A percentile compares a stretch with the other conserved stretches of the same genome.
Evolutionary conservation across 64 coral and sea anemone species (phyloP).

Genomic region (Dendrophyllia cribrosa): DNA sequence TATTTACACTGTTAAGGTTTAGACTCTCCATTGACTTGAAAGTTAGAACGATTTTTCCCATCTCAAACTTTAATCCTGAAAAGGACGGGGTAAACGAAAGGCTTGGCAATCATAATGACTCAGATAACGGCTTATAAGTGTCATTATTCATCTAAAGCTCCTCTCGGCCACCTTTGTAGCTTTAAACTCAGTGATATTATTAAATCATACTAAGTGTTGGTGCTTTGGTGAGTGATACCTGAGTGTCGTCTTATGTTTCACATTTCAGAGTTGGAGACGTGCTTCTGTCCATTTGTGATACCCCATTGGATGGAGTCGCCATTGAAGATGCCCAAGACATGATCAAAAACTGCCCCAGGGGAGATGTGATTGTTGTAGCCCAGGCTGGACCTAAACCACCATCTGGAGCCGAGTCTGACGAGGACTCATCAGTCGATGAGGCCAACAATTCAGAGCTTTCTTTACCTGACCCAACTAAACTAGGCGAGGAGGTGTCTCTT

Average conservation of each 20-base stretch:
- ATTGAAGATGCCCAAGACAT: conserved; percentile 62
- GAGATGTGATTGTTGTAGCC: conserved; percentile 74
- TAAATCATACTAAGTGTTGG: too few relatives aligned
- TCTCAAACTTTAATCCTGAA: too few relatives aligned
- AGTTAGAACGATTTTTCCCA: too few relatives aligned
- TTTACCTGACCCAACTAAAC: background rate
- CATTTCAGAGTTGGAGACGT: conserved; percentile 79
- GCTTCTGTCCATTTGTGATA: conserved; percentile 73
- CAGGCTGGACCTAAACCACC: conserved; percentile 18
- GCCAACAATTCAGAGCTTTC: background rate
- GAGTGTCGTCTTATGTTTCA: background rate
- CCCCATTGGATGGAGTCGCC: conserved; percentile 11
- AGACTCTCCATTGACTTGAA: too few relatives aligned
- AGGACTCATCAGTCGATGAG: background rate
- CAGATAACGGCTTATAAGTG: too few relatives aligned
- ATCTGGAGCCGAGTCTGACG: background rate
- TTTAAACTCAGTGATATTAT: too few relatives aligned
- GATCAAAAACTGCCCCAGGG: conserved; percentile 75
- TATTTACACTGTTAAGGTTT: too few relatives aligned
- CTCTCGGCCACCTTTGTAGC: too few relatives aligned
- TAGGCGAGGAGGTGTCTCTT: background rate
- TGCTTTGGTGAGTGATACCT: too few relatives aligned
- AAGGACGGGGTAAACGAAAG: too few relatives aligned
- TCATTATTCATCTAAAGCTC: too few relatives aligned
- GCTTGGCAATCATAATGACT: too few relatives aligned